Conservation (phyloP, 1,140 invertebrate genomes). For the Diorhabda elongata region DNA sequence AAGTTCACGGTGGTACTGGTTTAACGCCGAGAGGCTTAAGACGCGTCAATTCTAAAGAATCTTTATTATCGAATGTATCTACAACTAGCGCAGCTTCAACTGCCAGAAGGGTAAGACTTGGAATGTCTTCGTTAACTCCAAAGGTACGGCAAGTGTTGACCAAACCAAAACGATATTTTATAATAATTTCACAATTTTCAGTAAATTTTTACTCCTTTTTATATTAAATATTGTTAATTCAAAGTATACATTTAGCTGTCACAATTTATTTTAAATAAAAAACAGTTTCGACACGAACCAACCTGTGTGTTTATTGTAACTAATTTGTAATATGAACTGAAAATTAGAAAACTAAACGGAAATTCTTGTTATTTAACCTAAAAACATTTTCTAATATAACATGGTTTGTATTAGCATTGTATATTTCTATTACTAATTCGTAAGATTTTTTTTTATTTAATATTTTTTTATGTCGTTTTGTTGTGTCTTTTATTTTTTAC, state of each 20-base stretch:
- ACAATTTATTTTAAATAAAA: no score
- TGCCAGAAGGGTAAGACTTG: conserved; percentile 61
- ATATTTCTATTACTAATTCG: no score
- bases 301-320: conserved; percentile 15
- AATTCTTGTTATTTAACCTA: no score
- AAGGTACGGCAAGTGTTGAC: conserved; percentile 59
- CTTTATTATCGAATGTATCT: conserved; percentile 72
- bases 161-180: background rate
- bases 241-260: no score
- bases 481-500: background rate
- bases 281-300: conserved; percentile 32
- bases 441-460: conserved; percentile 1
- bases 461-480: background rate
- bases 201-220: no score
- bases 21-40: conserved; percentile 55
- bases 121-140: conserved; percentile 62
- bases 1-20: conserved; percentile 56
- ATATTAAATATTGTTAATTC: no score
- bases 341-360: no score
- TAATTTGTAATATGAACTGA: no score
- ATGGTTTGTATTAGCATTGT: no score
- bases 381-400: no score
- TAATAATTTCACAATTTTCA: no score
- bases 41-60: conserved; percentile 79
- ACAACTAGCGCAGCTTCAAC: conserved; percentile 60